Evolutionary conservation across 2,113 vertebrate species (phyloP).

Genomic region (Elaphurus davidianus): DNA sequence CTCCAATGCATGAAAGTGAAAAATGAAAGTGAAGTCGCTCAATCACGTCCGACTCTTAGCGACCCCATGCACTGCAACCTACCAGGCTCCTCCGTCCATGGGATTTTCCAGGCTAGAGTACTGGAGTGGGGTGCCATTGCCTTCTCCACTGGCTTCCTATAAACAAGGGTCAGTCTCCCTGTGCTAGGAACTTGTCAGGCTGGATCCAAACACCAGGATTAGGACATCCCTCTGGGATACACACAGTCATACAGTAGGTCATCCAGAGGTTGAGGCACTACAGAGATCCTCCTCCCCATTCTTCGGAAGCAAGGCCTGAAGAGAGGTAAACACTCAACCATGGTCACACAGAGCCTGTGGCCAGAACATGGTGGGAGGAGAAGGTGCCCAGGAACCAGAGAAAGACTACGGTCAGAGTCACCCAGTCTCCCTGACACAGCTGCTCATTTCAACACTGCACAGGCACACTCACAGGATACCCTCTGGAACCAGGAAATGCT

Average conservation of each 20-base stretch:
- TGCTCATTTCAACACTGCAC: not conserved
- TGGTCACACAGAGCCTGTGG: not conserved
- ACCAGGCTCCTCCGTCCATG: too few species aligned
- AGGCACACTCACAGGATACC: not conserved
- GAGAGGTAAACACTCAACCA: not conserved
- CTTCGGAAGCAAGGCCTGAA: not conserved
- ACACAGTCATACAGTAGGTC: not conserved
- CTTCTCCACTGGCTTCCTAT: not conserved
- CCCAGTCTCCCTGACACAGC: not conserved
- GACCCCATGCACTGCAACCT: too few species aligned
- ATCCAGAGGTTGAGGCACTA: not conserved
- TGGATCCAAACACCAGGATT: not conserved
- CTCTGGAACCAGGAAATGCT: not conserved
- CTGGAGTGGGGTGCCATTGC: too few species aligned
- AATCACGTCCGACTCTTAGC: too few species aligned
- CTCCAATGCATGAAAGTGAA: too few species aligned
- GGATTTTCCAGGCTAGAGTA: too few species aligned
- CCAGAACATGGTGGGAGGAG: not conserved
- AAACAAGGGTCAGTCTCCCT: conserved; percentile 1
- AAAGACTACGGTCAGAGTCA: not conserved
- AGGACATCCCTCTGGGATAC: not conserved
- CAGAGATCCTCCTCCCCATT: not conserved
- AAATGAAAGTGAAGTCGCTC: too few species aligned
- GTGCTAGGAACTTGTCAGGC: not conserved
- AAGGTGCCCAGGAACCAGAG: not conserved